phyloP scores from a whole-genome alignment of 2,113 vertebrate species.

The Piprites chloris region DNA sequence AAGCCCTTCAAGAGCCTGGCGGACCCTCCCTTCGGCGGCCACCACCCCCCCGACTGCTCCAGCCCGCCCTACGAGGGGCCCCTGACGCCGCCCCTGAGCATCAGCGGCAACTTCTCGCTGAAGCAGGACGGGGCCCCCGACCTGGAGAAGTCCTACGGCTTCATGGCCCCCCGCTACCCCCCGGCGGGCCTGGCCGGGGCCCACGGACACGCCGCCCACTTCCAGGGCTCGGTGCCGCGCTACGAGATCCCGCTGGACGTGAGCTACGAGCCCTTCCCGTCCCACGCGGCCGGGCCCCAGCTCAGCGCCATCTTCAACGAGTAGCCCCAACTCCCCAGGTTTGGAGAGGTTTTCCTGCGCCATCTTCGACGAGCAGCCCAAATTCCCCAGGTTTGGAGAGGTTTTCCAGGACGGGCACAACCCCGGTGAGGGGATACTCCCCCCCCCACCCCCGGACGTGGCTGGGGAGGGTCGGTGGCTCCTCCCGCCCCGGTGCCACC shows the following conservation, averaged over 20 bases:
- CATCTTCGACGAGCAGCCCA: constrained; percentile 84
- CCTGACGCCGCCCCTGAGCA: constrained; percentile 90
- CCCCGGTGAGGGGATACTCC: no score
- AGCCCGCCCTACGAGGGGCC: constrained; percentile 91
- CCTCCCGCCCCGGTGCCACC: neutral
- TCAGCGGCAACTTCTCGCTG: constrained; percentile 91
- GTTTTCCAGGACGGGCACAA: no score
- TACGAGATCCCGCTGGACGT: constrained; percentile 91
- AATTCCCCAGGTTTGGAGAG: no score
- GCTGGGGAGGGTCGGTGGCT: neutral
- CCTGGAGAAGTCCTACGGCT: constrained; percentile 82
- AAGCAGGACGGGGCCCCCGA: constrained; percentile 93
- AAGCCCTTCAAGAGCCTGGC: constrained; percentile 85
- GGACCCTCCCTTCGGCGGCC: constrained; percentile 75
- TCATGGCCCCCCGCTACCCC: constrained; percentile 73
- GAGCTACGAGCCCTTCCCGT: constrained; percentile 84
- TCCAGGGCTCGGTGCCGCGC: constrained; percentile 73
- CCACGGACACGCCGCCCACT: constrained; percentile 79
- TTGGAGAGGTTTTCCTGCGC: neutral
- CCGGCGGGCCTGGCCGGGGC: constrained; percentile 71
- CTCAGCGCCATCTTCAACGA: constrained; percentile 87
- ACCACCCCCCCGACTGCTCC: constrained; percentile 79
- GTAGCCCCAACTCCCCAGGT: constrained; percentile 43
- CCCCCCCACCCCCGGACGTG: no score
- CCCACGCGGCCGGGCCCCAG: constrained; percentile 80